Evolutionary conservation across 2,113 vertebrate species (phyloP), one percentile per base, ranked within the genome.

Genomic region (Hyla sarda): DNA sequence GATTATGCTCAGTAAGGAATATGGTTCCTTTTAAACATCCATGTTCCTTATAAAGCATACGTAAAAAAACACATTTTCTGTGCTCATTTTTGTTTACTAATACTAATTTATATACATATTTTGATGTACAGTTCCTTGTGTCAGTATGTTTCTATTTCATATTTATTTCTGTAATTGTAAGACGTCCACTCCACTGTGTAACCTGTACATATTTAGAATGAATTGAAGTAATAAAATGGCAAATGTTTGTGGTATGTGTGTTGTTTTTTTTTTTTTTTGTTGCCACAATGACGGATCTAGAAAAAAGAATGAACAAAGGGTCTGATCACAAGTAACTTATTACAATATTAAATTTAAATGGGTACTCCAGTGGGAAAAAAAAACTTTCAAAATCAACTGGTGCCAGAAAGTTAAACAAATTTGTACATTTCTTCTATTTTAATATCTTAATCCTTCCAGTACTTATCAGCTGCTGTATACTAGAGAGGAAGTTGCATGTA

Each of bases 71-170:
- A 72, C 56, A 60, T 60, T 60, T 60, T 23, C 19, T 13, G 17
- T 16, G 5, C 28, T 32, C 21, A 10, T 77, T 23, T 77, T 54
- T 77, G 2, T 52, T 17, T 12, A 28, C 19, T 25, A 21, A 13
- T 78, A 1, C 19, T 34, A 32, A 32, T 14, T 7, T 23, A 7
- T 52, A n/a, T n/a, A n/a, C n/a, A n/a, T n/a, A n/a, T n/a, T n/a
- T n/a, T n/a, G n/a, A n/a, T n/a, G n/a, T n/a, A n/a, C n/a, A n/a
- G n/a, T 50, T 50, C 47, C n/a, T 34, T 32, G 58, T 80, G 37
- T 80, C 56, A 48, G 79, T 65, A 25, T 78, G 30, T 58, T 78
- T 58, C 62, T 67, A 81, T 81, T 81, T 25, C 56, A 58, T 58
- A 58, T 78, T 56, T 58, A 58, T 78, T 56, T 13, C 21, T 82